Evolutionary conservation across 2,797 vertebrate species (phyloP).

Genomic region (Denticeps clupeoides): DNA sequence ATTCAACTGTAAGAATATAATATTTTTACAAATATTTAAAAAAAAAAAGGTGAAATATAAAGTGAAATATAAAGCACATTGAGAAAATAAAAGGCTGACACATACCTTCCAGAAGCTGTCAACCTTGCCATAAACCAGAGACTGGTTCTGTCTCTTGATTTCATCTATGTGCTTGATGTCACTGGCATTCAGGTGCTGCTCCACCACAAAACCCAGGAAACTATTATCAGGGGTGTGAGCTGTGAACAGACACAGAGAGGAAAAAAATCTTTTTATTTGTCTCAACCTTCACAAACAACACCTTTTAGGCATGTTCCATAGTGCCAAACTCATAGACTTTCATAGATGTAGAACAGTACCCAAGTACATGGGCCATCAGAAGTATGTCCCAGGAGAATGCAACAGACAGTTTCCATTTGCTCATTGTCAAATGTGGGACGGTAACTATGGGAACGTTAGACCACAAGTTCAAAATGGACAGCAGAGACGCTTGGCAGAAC

Average conservation of each 20-base stretch:
- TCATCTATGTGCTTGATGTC: conserved; percentile 91
- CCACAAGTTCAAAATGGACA: conserved; percentile 37
- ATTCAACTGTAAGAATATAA: no score
- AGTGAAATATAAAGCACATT: no score
- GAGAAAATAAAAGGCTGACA: neutral
- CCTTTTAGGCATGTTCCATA: no score
- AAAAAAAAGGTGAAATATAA: no score
- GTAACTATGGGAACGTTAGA: conserved; percentile 45
- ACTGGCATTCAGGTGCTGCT: conserved; percentile 95
- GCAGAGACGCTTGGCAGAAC: conserved; percentile 35
- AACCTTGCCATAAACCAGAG: conserved; percentile 94
- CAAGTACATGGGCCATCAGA: no score
- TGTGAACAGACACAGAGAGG: conserved; percentile 35
- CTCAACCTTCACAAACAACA: no score
- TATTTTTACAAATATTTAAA: no score
- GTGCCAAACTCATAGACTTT: no score
- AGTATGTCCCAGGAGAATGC: neutral
- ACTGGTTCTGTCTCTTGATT: conserved; percentile 96
- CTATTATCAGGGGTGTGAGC: conserved; percentile 98
- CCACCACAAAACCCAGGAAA: conserved; percentile 95
- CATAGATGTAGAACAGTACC: no score
- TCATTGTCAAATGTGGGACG: conserved; percentile 19
- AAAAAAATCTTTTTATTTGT: no score
- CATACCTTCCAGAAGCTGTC: conserved; percentile 98
- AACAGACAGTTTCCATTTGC: conserved; percentile 4